These are phyloP conservation scores for Shinisaurus crocodilurus DNA, from an alignment of 2,113 vertebrate genomes.

Conservation along the genomic window DNA sequence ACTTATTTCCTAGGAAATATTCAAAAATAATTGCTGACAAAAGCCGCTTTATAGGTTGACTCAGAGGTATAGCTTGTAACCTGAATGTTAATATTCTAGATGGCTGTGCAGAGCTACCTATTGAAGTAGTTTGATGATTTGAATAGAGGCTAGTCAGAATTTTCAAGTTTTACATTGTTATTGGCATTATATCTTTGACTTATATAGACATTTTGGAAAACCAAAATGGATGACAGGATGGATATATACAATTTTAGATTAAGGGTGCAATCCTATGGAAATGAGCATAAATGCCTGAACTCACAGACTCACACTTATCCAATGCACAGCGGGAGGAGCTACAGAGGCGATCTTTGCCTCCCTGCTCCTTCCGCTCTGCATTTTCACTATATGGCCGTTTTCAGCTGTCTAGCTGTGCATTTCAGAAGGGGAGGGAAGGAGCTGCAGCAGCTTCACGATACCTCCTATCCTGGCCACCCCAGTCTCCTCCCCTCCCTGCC, in stretches of 20 bases:
- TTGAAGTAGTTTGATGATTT: conserved; percentile 71
- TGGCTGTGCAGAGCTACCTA: conserved; percentile 66
- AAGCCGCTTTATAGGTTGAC: conserved; percentile 73
- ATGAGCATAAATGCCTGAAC: too few relatives aligned
- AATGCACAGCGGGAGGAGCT: too few relatives aligned
- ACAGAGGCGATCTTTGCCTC: too few relatives aligned
- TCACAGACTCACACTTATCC: conserved; percentile 18
- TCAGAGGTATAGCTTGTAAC: conserved; percentile 72
- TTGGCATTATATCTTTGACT: conserved; percentile 34
- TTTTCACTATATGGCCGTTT: too few relatives aligned
- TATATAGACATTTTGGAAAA: conserved; percentile 45
- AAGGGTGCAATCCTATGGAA: too few relatives aligned
- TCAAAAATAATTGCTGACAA: conserved; percentile 79
- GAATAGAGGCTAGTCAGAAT: conserved; percentile 52
- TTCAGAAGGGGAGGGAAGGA: too few relatives aligned
- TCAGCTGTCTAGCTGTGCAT: too few relatives aligned
- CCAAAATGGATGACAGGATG: background rate
- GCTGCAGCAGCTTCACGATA: too few relatives aligned
- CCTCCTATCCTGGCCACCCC: too few relatives aligned
- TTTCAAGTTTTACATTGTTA: conserved; percentile 44
- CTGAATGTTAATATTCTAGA: conserved; percentile 76
- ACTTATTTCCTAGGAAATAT: conserved; percentile 76
- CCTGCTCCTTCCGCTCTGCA: too few relatives aligned
- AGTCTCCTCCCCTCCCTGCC: too few relatives aligned
- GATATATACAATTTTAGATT: conserved; percentile 34